Percentiles rank a stretch among this genome's conserved stretches.
Evolutionary conservation across 2,113 vertebrate species (phyloP).

Genomic region (Asarcornis scutulata): DNA sequence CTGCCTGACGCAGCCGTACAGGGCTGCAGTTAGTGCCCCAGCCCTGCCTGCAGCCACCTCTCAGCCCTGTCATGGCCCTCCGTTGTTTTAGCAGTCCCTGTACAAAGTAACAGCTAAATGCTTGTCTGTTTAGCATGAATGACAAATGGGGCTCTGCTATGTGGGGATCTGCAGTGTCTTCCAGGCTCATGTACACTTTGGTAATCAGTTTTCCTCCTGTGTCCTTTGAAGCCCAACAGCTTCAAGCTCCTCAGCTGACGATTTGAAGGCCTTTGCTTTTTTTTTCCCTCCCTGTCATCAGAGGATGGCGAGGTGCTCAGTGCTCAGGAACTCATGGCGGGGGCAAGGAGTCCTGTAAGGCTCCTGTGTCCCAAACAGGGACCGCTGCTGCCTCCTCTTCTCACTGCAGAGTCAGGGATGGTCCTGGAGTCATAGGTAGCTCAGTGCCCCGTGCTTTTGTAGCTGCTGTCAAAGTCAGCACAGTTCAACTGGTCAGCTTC

Average conservation of each 20-base stretch:
- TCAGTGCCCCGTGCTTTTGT: no score
- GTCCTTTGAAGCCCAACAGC: not conserved
- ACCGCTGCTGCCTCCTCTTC: no score
- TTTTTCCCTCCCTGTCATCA: not conserved
- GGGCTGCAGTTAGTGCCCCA: not conserved
- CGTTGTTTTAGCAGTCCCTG: not conserved
- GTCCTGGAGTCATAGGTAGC: no score
- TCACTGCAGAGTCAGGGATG: no score
- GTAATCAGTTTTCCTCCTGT: not conserved
- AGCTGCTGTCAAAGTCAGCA: no score
- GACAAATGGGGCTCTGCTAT: not conserved
- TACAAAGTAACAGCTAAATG: not conserved
- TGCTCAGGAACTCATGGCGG: no score
- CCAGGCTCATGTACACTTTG: not conserved
- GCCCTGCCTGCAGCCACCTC: conserved; percentile 11
- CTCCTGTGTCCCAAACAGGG: no score
- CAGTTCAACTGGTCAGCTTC: no score
- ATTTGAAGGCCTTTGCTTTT: not conserved
- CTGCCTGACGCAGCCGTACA: not conserved
- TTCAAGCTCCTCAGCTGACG: not conserved
- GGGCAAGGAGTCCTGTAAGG: no score
- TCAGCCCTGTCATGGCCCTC: not conserved
- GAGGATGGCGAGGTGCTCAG: not conserved
- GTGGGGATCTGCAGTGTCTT: not conserved
- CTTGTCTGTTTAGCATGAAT: not conserved